Conservation (phyloP, 2,888 invertebrate species). For the Patella caerulea region DNA sequence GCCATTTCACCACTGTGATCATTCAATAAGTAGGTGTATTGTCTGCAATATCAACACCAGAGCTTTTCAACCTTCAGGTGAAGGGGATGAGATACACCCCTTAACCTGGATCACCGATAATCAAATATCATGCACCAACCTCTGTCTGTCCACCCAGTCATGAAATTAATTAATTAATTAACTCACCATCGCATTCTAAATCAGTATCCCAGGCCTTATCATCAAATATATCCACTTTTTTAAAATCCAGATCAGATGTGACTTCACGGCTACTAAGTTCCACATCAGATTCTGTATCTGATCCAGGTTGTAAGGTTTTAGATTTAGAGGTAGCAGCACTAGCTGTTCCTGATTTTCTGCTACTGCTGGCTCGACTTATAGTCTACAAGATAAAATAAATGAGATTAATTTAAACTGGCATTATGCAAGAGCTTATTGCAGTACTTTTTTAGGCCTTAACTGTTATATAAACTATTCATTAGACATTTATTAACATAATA, state of each 20-base stretch:
- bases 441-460: no score
- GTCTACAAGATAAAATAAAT: slow-evolving; percentile 47
- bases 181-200: slow-evolving; percentile 64
- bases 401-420: background rate
- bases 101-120: no score
- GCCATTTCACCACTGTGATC: no score
- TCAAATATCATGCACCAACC: no score
- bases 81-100: no score
- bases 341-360: slow-evolving; percentile 49
- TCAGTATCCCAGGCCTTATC: slow-evolving; percentile 70
- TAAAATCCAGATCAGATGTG: slow-evolving; percentile 48
- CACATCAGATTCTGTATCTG: slow-evolving; percentile 52
- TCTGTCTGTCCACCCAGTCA: slow-evolving; percentile 7
- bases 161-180: slow-evolving; percentile 1
- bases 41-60: no score
- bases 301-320: slow-evolving; percentile 40
- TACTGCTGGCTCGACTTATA: slow-evolving; percentile 55
- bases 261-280: slow-evolving; percentile 39
- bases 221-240: slow-evolving; percentile 50
- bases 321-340: slow-evolving; percentile 43
- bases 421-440: no score
- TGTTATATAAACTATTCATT: no score
- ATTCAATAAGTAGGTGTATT: no score
- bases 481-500: no score
- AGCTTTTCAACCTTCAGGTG: no score